Percentiles rank a stretch among this genome's conserved stretches.
phyloP scores from a whole-genome alignment of 2,113 vertebrate genomes.

The Gulo gulo region DNA sequence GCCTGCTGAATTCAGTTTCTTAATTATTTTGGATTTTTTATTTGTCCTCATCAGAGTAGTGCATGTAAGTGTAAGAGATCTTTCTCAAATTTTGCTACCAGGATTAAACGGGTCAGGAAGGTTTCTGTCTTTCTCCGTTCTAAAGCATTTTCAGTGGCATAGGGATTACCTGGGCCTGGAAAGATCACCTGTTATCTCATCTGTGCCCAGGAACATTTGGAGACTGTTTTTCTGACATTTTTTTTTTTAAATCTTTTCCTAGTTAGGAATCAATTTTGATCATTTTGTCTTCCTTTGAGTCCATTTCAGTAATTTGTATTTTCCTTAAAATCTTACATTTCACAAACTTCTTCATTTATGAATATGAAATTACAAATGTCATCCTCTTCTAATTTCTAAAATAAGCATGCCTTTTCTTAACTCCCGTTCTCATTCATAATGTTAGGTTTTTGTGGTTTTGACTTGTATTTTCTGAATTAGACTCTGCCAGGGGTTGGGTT shows the following conservation, averaged over 20 bases:
- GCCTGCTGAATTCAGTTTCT: not conserved
- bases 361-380: not conserved
- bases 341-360: not conserved
- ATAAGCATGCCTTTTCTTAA: not conserved
- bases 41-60: not conserved
- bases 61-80: not conserved
- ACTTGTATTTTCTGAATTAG: not conserved
- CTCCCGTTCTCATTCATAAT: not conserved
- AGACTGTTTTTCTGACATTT: not conserved
- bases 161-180: not conserved
- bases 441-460: not conserved
- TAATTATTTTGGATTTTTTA: not conserved
- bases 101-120: not conserved
- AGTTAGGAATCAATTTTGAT: not conserved
- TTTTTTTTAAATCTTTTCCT: not conserved
- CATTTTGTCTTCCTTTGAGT: slow-evolving; percentile 16
- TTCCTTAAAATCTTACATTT: not conserved
- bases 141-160: not conserved
- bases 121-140: not conserved
- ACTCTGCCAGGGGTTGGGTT: not conserved
- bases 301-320: not conserved
- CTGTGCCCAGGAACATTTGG: not conserved
- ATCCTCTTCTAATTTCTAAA: not conserved
- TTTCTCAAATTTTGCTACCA: not conserved
- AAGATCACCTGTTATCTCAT: not conserved